phyloP scores from a whole-genome alignment of 2,797 vertebrate genomes.

The Bradypodion ventrale region DNA sequence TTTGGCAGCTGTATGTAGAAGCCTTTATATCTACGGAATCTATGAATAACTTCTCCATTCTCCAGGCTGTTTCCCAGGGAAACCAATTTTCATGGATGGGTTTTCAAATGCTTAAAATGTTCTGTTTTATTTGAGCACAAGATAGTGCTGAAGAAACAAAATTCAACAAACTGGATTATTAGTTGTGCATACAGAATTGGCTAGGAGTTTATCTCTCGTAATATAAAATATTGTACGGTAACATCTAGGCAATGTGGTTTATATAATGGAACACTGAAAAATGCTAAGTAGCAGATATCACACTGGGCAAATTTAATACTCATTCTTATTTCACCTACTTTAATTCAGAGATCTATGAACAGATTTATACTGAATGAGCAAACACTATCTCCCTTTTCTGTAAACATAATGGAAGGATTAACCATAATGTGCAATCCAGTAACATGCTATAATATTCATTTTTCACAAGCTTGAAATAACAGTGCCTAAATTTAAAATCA shows the following conservation, averaged over 20 bases:
- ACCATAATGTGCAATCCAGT: constrained; percentile 7
- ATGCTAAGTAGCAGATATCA: constrained; percentile 33
- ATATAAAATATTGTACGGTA: constrained; percentile 1
- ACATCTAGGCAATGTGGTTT: not conserved
- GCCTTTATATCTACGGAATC: constrained; percentile 6
- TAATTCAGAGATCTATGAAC: constrained; percentile 62
- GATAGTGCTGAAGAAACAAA: constrained; percentile 36
- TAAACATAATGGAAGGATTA: constrained; percentile 11
- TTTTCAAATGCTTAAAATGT: constrained; percentile 43
- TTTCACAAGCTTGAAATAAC: not conserved
- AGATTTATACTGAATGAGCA: constrained; percentile 28
- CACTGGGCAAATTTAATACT: constrained; percentile 32
- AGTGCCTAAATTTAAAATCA: constrained; percentile 9
- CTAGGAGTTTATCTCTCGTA: constrained; percentile 30
- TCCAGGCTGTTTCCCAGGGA: constrained; percentile 34
- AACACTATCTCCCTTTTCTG: not conserved
- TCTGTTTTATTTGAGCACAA: constrained; percentile 47
- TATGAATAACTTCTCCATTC: constrained; percentile 30
- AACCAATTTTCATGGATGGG: constrained; percentile 22
- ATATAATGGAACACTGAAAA: constrained; percentile 35
- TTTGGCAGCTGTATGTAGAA: constrained; percentile 12
- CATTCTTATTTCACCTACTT: constrained; percentile 34
- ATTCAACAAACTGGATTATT: constrained; percentile 15
- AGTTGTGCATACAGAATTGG: not conserved
- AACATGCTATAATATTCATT: constrained; percentile 2